Evolutionary conservation across 1,140 invertebrate species (phyloP).

Genomic region (Temnothorax nylanderi): DNA sequence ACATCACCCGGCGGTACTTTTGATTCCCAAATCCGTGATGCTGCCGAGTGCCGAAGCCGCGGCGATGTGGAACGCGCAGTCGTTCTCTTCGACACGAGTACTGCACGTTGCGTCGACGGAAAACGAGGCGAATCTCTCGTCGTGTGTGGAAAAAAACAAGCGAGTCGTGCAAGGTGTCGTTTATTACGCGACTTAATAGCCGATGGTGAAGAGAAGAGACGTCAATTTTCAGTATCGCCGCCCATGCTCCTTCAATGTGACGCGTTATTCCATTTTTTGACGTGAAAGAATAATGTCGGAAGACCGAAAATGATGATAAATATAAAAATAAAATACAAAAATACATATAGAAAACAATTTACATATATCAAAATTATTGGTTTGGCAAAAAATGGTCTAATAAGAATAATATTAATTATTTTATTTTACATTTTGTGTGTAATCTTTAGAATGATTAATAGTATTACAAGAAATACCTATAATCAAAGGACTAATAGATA

Average conservation of each 20-base stretch:
- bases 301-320: background rate
- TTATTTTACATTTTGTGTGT: background rate
- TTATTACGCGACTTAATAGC: conserved; percentile 8
- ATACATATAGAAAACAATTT: background rate
- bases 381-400: background rate
- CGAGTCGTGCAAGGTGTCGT: conserved; percentile 15
- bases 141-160: conserved; percentile 41
- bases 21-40: conserved; percentile 58
- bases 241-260: background rate
- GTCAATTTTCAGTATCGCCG: background rate
- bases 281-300: background rate
- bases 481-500: background rate
- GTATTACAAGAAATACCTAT: background rate
- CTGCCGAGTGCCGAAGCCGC: background rate
- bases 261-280: background rate
- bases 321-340: background rate
- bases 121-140: conserved; percentile 34
- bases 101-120: background rate
- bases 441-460: background rate
- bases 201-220: conserved; percentile 10
- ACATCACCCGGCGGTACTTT: conserved; percentile 65
- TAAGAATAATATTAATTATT: background rate
- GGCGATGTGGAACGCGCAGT: conserved; percentile 11
- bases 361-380: too few species aligned
- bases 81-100: conserved; percentile 2